These are phyloP conservation scores for Synaphobranchus kaupii DNA, from an alignment of 2,797 vertebrate genomes.

Conservation along the genomic window DNA sequence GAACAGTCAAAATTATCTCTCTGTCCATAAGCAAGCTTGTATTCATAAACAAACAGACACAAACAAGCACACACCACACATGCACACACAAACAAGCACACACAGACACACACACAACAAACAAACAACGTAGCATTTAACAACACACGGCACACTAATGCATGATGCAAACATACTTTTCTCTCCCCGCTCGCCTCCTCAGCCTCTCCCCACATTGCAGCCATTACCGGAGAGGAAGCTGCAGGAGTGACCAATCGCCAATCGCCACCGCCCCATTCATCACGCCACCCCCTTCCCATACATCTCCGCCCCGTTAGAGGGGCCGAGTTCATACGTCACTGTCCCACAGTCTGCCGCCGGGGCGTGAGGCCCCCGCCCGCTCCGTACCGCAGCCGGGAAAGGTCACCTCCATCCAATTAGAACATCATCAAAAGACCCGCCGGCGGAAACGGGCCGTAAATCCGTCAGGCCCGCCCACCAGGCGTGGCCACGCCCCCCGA, in stretches of 20 bases:
- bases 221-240: slow-evolving; percentile 43
- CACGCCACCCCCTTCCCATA: slow-evolving; percentile 45
- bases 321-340: slow-evolving; percentile 57
- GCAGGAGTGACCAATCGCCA: slow-evolving; percentile 57
- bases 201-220: slow-evolving; percentile 25
- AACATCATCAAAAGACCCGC: slow-evolving; percentile 86
- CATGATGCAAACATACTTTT: slow-evolving; percentile 5
- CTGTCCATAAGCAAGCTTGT: slow-evolving; percentile 38
- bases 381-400: slow-evolving; percentile 74
- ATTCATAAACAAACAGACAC: slow-evolving; percentile 37
- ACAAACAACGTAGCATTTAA: slow-evolving; percentile 12
- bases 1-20: slow-evolving; percentile 62
- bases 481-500: slow-evolving; percentile 29
- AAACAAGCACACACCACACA: background rate
- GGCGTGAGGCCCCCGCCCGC: slow-evolving; percentile 56
- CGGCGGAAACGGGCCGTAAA: slow-evolving; percentile 76
- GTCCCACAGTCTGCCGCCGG: slow-evolving; percentile 59
- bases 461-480: slow-evolving; percentile 61
- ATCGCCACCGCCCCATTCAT: slow-evolving; percentile 47
- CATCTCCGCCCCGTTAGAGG: slow-evolving; percentile 52
- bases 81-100: background rate
- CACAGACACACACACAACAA: slow-evolving; percentile 18
- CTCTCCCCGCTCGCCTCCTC: background rate
- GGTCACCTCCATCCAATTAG: slow-evolving; percentile 93
- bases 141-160: slow-evolving; percentile 23